phyloP scores from a whole-genome alignment of 2,797 vertebrate genomes.

The Eulemur rubriventer region DNA sequence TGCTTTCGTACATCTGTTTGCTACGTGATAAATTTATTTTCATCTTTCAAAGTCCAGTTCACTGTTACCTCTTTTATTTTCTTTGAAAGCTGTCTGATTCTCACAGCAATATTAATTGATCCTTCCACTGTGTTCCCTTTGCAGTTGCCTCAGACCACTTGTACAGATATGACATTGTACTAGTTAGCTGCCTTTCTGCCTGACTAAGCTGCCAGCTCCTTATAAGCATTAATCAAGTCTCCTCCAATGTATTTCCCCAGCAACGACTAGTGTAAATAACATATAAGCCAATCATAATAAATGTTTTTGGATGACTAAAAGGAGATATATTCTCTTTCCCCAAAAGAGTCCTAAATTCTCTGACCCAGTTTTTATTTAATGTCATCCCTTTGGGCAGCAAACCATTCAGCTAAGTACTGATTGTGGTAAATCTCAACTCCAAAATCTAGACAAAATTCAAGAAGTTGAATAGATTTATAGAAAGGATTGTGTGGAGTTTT shows the following conservation, averaged over 20 bases:
- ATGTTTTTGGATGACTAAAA: not conserved
- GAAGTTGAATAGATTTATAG: not conserved
- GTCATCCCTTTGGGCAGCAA: not conserved
- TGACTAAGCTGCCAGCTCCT: not conserved
- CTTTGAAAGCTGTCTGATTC: not conserved
- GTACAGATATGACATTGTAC: not conserved
- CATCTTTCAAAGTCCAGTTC: not conserved
- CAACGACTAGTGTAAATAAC: not conserved
- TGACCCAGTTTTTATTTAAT: not conserved
- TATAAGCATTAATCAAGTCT: not conserved
- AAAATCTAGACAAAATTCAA: slow-evolving; percentile 32
- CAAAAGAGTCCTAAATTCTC: not conserved
- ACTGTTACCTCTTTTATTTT: not conserved
- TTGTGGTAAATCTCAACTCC: not conserved
- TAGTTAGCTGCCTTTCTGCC: not conserved
- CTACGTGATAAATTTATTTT: not conserved
- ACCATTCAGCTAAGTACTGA: not conserved
- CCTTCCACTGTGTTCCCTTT: not conserved
- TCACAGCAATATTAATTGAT: not conserved
- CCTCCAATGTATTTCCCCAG: not conserved
- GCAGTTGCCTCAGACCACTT: not conserved
- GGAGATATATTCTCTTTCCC: not conserved
- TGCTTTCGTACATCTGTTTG: not conserved
- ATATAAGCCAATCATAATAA: not conserved
- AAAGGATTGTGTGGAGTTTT: not conserved